These are phyloP conservation scores for Scrobipalpa costella DNA, from an alignment of 2,888 invertebrate genomes.

Conservation along the genomic window DNA sequence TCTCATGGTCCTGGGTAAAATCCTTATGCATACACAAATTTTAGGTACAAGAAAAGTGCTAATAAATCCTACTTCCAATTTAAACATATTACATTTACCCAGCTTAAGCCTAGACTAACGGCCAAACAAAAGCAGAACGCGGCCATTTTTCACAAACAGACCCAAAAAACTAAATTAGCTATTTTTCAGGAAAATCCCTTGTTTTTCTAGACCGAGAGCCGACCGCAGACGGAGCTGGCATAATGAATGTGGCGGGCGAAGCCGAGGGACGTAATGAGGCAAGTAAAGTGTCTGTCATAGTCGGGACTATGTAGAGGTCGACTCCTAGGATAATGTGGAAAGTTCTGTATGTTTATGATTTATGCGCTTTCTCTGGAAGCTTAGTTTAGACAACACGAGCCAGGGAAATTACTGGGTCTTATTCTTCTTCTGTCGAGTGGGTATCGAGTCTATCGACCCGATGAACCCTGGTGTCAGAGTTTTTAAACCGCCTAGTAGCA, in stretches of 20 bases:
- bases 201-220: slow-evolving; percentile 20
- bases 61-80: not conserved
- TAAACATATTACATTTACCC: not conserved
- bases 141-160: slow-evolving; percentile 18
- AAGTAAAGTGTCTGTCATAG: slow-evolving; percentile 18
- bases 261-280: slow-evolving; percentile 18
- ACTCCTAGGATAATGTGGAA: not conserved
- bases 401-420: too few species aligned
- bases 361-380: not conserved
- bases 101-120: slow-evolving; percentile 15
- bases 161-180: slow-evolving; percentile 14
- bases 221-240: slow-evolving; percentile 24
- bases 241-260: slow-evolving; percentile 26
- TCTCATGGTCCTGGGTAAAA: not conserved
- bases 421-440: too few species aligned
- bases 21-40: not conserved
- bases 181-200: slow-evolving; percentile 20
- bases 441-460: too few species aligned
- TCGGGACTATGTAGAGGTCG: not conserved
- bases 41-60: not conserved
- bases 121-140: slow-evolving; percentile 11
- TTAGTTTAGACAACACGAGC: not conserved
- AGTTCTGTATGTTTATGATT: not conserved
- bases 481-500: too few species aligned
- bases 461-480: too few species aligned